These are phyloP conservation scores for Microcebus tavaratra DNA, from an alignment of 2,113 vertebrate genomes.

Conservation along the genomic window DNA sequence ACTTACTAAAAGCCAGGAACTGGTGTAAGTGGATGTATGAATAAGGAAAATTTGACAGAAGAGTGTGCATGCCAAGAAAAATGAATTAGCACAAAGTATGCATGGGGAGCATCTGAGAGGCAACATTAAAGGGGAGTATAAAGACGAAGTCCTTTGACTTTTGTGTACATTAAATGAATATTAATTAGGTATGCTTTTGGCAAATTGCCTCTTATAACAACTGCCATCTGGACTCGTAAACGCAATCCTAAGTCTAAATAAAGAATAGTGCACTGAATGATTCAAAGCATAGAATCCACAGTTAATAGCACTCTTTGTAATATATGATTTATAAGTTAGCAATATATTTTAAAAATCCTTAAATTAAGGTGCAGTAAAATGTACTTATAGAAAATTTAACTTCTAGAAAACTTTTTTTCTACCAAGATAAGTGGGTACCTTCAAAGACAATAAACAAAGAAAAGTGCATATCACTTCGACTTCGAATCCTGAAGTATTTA, in stretches of 20 bases:
- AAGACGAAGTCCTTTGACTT: constrained; percentile 60
- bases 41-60: constrained; percentile 59
- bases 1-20: constrained; percentile 72
- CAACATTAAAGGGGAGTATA: constrained; percentile 67
- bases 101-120: constrained; percentile 52
- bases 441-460: constrained; percentile 48
- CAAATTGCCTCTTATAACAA: constrained; percentile 57
- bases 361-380: constrained; percentile 5
- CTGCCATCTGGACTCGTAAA: constrained; percentile 65
- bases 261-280: constrained; percentile 63
- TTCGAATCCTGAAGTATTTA: constrained; percentile 60
- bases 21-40: constrained; percentile 57
- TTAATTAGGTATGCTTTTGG: constrained; percentile 63
- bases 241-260: constrained; percentile 37
- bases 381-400: constrained; percentile 56
- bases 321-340: constrained; percentile 59
- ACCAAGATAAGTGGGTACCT: neutral
- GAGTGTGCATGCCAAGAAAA: constrained; percentile 45
- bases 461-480: constrained; percentile 45
- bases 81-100: constrained; percentile 5
- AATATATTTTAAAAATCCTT: constrained; percentile 54
- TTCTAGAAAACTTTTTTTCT: neutral
- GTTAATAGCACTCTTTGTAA: constrained; percentile 68
- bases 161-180: constrained; percentile 73
- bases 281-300: constrained; percentile 56